Evolutionary conservation across 2,888 invertebrate species (phyloP).

Genomic region (Megalurothrips usitatus): DNA sequence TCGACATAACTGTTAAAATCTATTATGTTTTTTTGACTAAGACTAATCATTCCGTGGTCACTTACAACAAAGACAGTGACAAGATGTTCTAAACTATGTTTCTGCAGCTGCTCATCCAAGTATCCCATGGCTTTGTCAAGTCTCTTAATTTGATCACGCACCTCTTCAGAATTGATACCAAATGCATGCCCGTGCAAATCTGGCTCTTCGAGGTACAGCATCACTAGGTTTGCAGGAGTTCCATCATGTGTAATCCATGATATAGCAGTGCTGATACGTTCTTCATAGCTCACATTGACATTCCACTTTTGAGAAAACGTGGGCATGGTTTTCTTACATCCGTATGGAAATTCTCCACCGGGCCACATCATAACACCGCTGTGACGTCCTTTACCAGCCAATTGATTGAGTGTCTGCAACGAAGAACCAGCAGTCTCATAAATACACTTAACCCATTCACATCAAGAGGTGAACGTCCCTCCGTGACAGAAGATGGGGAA

Average conservation of each 20-base stretch:
- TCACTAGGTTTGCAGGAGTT: constrained; percentile 62
- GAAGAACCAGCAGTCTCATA: constrained; percentile 31
- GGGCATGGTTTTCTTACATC: constrained; percentile 50
- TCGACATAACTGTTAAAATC: constrained; percentile 53
- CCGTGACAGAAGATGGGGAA: no score
- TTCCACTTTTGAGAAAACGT: constrained; percentile 49
- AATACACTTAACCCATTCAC: no score
- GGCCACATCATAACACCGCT: constrained; percentile 71
- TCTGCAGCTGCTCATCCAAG: constrained; percentile 51
- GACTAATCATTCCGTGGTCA: constrained; percentile 67
- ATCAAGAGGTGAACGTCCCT: no score
- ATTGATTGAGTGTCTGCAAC: constrained; percentile 56
- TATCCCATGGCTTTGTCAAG: constrained; percentile 56
- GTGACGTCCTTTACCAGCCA: constrained; percentile 49
- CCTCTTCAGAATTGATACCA: constrained; percentile 52
- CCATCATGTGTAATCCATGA: constrained; percentile 55
- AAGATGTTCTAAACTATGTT: constrained; percentile 49
- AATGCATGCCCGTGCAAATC: constrained; percentile 59
- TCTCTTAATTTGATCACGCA: constrained; percentile 47
- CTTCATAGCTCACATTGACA: constrained; percentile 47
- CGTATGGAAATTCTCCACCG: constrained; percentile 53
- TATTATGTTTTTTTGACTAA: constrained; percentile 53
- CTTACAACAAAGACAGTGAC: constrained; percentile 64
- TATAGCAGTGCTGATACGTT: constrained; percentile 55
- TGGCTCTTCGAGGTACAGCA: constrained; percentile 67